A percentile compares a stretch with the other conserved stretches of the same genome.
Evolutionary conservation across 1,140 invertebrate genomes (phyloP).

Genomic region (Sitobion miscanthi): DNA sequence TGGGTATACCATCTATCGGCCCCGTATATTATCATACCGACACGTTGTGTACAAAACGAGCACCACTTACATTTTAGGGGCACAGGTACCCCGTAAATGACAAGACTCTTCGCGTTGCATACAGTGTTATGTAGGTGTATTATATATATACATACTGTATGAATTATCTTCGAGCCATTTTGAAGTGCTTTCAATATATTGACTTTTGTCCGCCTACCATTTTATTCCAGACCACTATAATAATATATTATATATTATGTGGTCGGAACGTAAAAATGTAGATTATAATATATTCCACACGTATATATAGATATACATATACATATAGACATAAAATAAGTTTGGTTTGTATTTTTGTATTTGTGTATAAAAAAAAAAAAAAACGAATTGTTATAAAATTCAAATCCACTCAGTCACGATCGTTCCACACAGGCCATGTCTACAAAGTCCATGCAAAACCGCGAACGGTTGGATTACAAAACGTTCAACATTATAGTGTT

Average conservation of each 20-base stretch:
- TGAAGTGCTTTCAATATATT: background rate
- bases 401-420: background rate
- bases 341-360: background rate
- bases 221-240: conserved; percentile 12
- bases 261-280: background rate
- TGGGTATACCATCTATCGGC: background rate
- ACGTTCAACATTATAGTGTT: background rate
- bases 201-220: background rate
- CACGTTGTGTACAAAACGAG: background rate
- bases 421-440: background rate
- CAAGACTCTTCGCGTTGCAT: background rate
- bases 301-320: background rate
- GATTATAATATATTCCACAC: background rate
- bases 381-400: conserved; percentile 8
- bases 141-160: background rate
- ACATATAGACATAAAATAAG: background rate
- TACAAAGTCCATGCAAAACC: background rate
- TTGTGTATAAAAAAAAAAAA: background rate
- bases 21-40: background rate
- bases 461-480: background rate
- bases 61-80: background rate
- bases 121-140: background rate
- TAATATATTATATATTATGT: background rate
- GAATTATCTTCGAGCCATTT: background rate
- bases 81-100: background rate